These are phyloP conservation scores for Conistra vaccinii DNA, from an alignment of 2,888 invertebrate species.

Conservation along the genomic window DNA sequence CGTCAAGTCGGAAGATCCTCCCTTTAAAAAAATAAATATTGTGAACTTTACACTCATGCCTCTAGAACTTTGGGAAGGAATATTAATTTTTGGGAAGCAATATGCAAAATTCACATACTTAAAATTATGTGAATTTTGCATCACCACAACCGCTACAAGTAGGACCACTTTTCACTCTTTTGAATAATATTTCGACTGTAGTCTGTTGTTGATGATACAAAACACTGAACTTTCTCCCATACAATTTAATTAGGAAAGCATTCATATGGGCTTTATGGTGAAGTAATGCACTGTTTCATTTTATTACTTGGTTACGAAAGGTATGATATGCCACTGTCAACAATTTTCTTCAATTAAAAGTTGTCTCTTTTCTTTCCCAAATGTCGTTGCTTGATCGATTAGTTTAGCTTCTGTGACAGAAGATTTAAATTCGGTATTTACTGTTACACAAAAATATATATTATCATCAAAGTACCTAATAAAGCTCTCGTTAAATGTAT, in stretches of 20 bases:
- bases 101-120: too few relatives aligned
- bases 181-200: constrained; percentile 10
- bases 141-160: not conserved
- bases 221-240: constrained; percentile 56
- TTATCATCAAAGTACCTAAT: not conserved
- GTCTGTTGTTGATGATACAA: constrained; percentile 14
- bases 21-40: too few relatives aligned
- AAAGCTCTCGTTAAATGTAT: not conserved
- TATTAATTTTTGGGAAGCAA: too few relatives aligned
- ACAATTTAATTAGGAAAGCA: constrained; percentile 45
- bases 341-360: not conserved
- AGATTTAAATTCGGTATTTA: not conserved
- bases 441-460: not conserved
- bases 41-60: too few relatives aligned
- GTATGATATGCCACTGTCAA: not conserved
- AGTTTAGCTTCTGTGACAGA: not conserved
- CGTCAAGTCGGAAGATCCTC: too few relatives aligned
- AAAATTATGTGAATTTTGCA: too few relatives aligned
- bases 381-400: not conserved
- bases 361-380: not conserved
- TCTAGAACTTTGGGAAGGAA: too few relatives aligned
- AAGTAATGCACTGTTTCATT: constrained; percentile 18
- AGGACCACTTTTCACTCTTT: not conserved
- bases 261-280: constrained; percentile 11
- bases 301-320: not conserved